phyloP scores from a whole-genome alignment of 2,797 vertebrate species.

The Neostethus bicornis region DNA sequence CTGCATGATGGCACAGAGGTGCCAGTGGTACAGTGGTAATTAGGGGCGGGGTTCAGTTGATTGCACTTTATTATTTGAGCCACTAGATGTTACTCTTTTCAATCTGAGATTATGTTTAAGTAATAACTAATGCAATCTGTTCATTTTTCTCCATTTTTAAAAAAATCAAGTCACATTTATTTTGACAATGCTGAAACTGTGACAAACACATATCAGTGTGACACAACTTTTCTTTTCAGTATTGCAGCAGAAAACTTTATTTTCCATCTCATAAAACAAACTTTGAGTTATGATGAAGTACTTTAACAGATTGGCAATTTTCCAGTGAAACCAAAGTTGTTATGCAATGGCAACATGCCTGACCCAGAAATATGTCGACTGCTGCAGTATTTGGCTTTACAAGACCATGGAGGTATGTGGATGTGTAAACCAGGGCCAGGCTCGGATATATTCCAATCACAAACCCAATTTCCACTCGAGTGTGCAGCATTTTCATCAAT shows the following conservation, averaged over 20 bases:
- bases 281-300: slow-evolving; percentile 37
- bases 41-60: neutral
- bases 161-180: neutral
- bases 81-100: neutral
- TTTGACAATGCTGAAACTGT: neutral
- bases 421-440: slow-evolving; percentile 33
- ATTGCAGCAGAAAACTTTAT: neutral
- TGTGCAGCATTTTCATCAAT: slow-evolving; percentile 41
- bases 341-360: slow-evolving; percentile 50
- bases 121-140: neutral
- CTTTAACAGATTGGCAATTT: slow-evolving; percentile 46
- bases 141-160: neutral
- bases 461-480: slow-evolving; percentile 33
- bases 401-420: slow-evolving; percentile 36
- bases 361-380: slow-evolving; percentile 49
- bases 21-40: too few relatives aligned
- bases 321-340: slow-evolving; percentile 45
- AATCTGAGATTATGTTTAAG: too few relatives aligned
- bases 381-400: slow-evolving; percentile 36
- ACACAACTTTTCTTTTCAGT: too few relatives aligned
- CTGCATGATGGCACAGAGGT: too few relatives aligned
- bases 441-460: slow-evolving; percentile 41
- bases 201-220: neutral
- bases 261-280: slow-evolving; percentile 13
- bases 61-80: neutral